A percentile compares a stretch with the other conserved stretches of the same genome.
Conservation (phyloP, 2,888 invertebrate species). For the Caenorhabditis doughertyi region DNA sequence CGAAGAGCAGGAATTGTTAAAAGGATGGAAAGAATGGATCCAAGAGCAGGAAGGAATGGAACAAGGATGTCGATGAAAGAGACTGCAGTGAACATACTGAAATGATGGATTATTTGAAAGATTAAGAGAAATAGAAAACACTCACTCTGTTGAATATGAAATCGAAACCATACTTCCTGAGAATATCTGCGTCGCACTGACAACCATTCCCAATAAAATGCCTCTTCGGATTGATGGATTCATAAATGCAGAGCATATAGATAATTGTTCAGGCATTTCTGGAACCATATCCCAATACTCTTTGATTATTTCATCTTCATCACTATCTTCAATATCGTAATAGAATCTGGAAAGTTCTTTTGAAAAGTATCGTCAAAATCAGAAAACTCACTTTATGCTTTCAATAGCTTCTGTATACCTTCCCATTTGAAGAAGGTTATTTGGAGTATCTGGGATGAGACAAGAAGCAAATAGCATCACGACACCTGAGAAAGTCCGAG, state of each 20-base stretch:
- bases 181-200: constrained; percentile 78
- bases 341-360: constrained; percentile 75
- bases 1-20: constrained; percentile 78
- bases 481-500: constrained; percentile 27
- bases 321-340: constrained; percentile 71
- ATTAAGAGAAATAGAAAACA: background rate
- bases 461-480: constrained; percentile 55
- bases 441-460: constrained; percentile 77
- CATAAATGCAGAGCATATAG: constrained; percentile 64
- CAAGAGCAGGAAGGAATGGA: constrained; percentile 77
- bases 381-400: constrained; percentile 69
- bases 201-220: constrained; percentile 76
- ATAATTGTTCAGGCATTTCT: constrained; percentile 74
- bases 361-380: background rate
- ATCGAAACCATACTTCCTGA: constrained; percentile 79
- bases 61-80: constrained; percentile 75
- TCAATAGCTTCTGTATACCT: constrained; percentile 71
- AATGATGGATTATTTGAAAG: constrained; percentile 16
- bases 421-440: constrained; percentile 72
- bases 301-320: constrained; percentile 75
- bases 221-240: constrained; percentile 67
- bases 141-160: constrained; percentile 76
- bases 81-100: constrained; percentile 78
- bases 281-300: constrained; percentile 77
- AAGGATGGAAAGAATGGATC: constrained; percentile 76